phyloP scores from a whole-genome alignment of 2,113 vertebrate genomes.

The Gasterosteus aculeatus region DNA sequence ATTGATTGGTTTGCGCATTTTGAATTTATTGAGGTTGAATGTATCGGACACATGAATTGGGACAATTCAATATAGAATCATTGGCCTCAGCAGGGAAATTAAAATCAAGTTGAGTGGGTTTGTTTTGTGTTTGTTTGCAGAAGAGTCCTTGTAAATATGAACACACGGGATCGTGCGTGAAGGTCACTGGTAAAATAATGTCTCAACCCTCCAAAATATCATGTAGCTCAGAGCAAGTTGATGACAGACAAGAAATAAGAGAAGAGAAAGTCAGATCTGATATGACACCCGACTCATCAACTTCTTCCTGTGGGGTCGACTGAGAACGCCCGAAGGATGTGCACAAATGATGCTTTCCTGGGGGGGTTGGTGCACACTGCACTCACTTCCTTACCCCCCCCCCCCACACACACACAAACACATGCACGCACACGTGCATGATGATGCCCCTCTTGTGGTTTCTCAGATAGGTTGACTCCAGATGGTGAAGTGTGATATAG shows the following conservation, averaged over 20 bases:
- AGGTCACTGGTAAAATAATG: not conserved
- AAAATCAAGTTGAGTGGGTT: not conserved
- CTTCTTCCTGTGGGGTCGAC: slow-evolving; percentile 71
- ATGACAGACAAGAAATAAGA: slow-evolving; percentile 16
- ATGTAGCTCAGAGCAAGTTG: not conserved
- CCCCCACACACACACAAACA: not conserved
- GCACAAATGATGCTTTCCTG: slow-evolving; percentile 67
- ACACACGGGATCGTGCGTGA: not conserved
- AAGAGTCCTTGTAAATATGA: not conserved
- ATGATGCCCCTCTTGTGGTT: slow-evolving; percentile 57
- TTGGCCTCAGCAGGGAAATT: not conserved
- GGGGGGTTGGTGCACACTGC: slow-evolving; percentile 50
- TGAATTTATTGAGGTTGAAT: not conserved
- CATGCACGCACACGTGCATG: slow-evolving; percentile 27
- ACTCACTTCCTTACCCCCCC: slow-evolving; percentile 79
- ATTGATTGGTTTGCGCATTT: not conserved
- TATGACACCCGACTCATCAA: slow-evolving; percentile 52
- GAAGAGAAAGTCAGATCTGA: slow-evolving; percentile 26
- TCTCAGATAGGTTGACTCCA: slow-evolving; percentile 81
- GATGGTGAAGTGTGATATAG: slow-evolving; percentile 92
- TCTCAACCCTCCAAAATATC: not conserved
- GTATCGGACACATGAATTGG: not conserved
- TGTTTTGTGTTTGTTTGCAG: not conserved
- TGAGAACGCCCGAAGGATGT: slow-evolving; percentile 70
- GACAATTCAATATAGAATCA: not conserved